These are phyloP conservation scores for Cordilura impudica DNA, from an alignment of 2,888 invertebrate species.

Conservation along the genomic window DNA sequence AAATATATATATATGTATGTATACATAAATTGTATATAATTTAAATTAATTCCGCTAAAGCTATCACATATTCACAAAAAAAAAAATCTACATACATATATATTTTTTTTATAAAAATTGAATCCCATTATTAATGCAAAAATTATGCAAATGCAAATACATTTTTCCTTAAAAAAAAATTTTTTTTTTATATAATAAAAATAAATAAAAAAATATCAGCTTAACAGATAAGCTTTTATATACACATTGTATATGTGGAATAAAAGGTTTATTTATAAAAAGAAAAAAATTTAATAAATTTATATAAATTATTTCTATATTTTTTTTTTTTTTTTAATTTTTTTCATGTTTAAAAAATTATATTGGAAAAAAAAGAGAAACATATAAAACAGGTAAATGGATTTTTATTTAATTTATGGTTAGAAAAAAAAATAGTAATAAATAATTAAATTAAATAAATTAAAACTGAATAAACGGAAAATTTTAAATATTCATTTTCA, in stretches of 20 bases:
- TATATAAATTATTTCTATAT: constrained; percentile 37
- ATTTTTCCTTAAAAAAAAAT: not conserved
- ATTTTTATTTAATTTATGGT: constrained; percentile 49
- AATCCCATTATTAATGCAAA: constrained; percentile 63
- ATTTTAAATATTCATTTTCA: too few relatives aligned
- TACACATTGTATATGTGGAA: constrained; percentile 25
- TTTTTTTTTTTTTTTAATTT: constrained; percentile 13
- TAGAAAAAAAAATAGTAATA: not conserved
- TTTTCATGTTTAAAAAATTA: not conserved
- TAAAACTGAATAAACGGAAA: too few relatives aligned
- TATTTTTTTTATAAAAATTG: constrained; percentile 39
- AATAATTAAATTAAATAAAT: too few relatives aligned
- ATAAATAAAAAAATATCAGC: constrained; percentile 25
- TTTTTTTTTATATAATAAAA: constrained; percentile 30
- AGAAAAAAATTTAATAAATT: constrained; percentile 31
- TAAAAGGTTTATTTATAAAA: constrained; percentile 4
- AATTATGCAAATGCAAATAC: constrained; percentile 60
- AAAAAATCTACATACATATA: not conserved
- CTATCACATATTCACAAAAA: constrained; percentile 46
- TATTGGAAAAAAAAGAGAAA: not conserved
- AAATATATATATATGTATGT: not conserved
- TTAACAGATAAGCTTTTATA: constrained; percentile 53
- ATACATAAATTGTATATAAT: constrained; percentile 51
- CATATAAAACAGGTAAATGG: constrained; percentile 55
- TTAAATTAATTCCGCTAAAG: constrained; percentile 62